Conservation (phyloP, 1,140 invertebrate species). For the Andrena cerasifolii region DNA sequence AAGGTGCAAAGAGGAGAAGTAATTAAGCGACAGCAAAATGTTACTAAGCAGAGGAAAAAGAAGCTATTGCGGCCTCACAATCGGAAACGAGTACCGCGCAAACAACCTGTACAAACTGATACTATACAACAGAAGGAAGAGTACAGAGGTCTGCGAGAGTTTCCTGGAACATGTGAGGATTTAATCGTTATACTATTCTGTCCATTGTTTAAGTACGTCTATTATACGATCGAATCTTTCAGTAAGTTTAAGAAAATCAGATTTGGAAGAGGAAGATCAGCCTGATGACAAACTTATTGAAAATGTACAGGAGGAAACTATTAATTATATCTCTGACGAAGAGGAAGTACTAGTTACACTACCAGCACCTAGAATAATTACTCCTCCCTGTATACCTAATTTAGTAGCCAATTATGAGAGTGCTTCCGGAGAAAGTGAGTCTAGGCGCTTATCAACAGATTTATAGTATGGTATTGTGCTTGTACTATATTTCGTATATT, state of each 20-base stretch:
- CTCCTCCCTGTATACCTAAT: conserved; percentile 32
- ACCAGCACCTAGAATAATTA: not conserved
- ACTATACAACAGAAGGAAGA: not conserved
- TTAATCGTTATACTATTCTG: conserved; percentile 10
- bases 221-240: not conserved
- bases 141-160: conserved; percentile 72
- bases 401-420: conserved; percentile 76
- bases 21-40: conserved; percentile 78
- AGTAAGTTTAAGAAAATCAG: conserved; percentile 13
- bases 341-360: conserved; percentile 49
- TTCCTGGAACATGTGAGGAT: conserved; percentile 73
- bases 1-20: conserved; percentile 87
- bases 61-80: conserved; percentile 18
- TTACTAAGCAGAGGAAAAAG: conserved; percentile 49
- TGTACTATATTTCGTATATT: not conserved
- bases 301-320: not conserved
- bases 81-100: conserved; percentile 57
- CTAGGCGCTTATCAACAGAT: not conserved
- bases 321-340: conserved; percentile 64
- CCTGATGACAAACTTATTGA: not conserved
- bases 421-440: conserved; percentile 70
- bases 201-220: not conserved
- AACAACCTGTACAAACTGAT: conserved; percentile 14
- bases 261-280: not conserved
- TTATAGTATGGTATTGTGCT: not conserved